Percentiles rank a stretch among this genome's conserved stretches.
phyloP scores from a whole-genome alignment of 2,888 invertebrate genomes.

The Dicycla oo region DNA sequence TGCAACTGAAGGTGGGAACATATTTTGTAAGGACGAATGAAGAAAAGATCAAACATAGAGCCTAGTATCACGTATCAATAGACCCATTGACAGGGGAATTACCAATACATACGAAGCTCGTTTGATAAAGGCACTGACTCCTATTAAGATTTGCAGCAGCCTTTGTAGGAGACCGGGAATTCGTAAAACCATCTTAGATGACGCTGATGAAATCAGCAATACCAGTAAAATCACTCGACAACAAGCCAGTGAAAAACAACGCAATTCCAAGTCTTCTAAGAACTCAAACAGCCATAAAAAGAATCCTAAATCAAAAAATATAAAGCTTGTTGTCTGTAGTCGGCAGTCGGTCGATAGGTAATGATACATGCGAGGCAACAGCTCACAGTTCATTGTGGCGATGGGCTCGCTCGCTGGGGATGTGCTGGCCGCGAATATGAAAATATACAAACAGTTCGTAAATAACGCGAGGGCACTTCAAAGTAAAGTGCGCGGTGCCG shows the following conservation, averaged over 20 bases:
- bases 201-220: slow-evolving; percentile 4
- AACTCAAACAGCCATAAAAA: slow-evolving; percentile 48
- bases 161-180: neutral
- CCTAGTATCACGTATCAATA: neutral
- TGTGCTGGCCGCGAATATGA: slow-evolving; percentile 84
- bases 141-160: neutral
- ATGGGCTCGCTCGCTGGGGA: slow-evolving; percentile 73
- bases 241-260: slow-evolving; percentile 14
- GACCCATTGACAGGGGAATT: neutral
- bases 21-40: neutral
- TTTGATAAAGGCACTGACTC: neutral
- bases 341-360: slow-evolving; percentile 47
- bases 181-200: neutral
- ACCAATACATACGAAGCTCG: neutral
- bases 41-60: neutral
- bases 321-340: slow-evolving; percentile 31
- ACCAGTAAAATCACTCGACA: slow-evolving; percentile 20
- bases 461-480: slow-evolving; percentile 87
- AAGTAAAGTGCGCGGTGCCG: slow-evolving; percentile 79
- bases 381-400: slow-evolving; percentile 78
- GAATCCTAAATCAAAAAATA: slow-evolving; percentile 55
- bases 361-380: slow-evolving; percentile 75
- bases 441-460: slow-evolving; percentile 88
- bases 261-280: slow-evolving; percentile 31
- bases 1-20: neutral